Evolutionary conservation across 2,888 invertebrate species (phyloP), one percentile per base, ranked within the genome.

Genomic region (Steromphala cineraria): DNA sequence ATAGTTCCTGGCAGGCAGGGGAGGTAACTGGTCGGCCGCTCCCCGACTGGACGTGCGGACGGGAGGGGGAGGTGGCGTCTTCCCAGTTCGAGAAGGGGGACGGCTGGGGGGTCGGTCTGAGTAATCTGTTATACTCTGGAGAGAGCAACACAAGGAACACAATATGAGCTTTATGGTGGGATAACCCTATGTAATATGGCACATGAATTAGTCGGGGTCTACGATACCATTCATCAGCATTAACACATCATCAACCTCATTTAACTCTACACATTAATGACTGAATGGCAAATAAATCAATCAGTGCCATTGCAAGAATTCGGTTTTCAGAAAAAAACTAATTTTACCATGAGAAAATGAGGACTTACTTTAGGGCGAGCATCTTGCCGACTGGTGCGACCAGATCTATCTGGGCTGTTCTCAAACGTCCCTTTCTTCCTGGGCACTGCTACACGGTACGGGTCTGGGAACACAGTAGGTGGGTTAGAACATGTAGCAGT

Each of bases 1-100:
- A 67, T 91, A 91, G 80, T 90, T 90, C 78, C 91, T 84, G 78
- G 90, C 89, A 74, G 91, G 91, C 31, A 91, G 81, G 15, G 90
- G 90, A 24, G 91, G 90, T 75, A 88, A 85, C 75, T 84, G 84
- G 53, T 82, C 83, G 13, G 86, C 86, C 31, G 84, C 86, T 17
- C 87, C 87, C 75, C 89, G 89, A 83, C 89, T 89, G 55, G 91
- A 89, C 19, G 88, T 88, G 40, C 90, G 85, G 24, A 88, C 83
- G 46, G 90, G 91, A n/a, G 90, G 90, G 75, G 90, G 90, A 78
- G 90, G 91, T 13, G 91, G 90, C 36, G 90, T 90, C 79, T 89
- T 90, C 80, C 87, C 88, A 40, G 87, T 84, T 53, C 90, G 86
- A 82, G 89, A 89, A 67, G 89, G 86, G 19, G 90, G 88, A 67